Conservation (phyloP, 2,888 invertebrate genomes). For the Deilephila porcellus region DNA sequence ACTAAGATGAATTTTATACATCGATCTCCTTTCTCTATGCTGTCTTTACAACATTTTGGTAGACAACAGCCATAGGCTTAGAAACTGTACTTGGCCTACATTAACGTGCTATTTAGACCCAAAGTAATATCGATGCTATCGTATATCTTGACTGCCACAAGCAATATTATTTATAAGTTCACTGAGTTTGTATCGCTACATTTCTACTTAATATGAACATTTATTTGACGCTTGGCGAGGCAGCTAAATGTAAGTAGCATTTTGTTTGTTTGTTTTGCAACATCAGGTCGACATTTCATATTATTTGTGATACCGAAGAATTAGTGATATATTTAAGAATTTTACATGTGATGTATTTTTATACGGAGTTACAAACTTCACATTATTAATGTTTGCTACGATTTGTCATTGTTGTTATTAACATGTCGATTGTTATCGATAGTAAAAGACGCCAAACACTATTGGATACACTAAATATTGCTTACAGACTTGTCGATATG, state of each 20-base stretch:
- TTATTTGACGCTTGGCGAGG: neutral
- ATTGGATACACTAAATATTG: neutral
- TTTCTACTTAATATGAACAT: conserved; percentile 13
- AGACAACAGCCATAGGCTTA: conserved; percentile 35
- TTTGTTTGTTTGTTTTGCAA: neutral
- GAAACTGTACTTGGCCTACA: conserved; percentile 36
- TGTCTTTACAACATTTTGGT: neutral
- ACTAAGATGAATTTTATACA: conserved; percentile 43
- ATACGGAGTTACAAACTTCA: conserved; percentile 48
- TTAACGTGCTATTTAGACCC: conserved; percentile 16
- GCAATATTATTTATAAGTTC: neutral
- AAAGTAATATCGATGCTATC: conserved; percentile 14
- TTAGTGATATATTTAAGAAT: conserved; percentile 20
- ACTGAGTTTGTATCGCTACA: conserved; percentile 3
- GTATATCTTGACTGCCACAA: conserved; percentile 16
- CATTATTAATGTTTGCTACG: conserved; percentile 31
- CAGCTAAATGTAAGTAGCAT: conserved; percentile 12
- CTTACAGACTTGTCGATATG: neutral
- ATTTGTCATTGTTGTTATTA: neutral
- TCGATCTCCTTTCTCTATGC: conserved; percentile 41
- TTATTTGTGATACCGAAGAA: conserved; percentile 28
- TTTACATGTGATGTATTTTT: conserved; percentile 58
- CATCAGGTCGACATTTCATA: conserved; percentile 13
- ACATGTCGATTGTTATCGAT: neutral
- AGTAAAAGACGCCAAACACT: neutral